Evolutionary conservation across 2,888 invertebrate species (phyloP).

Genomic region (Rapana venosa): DNA sequence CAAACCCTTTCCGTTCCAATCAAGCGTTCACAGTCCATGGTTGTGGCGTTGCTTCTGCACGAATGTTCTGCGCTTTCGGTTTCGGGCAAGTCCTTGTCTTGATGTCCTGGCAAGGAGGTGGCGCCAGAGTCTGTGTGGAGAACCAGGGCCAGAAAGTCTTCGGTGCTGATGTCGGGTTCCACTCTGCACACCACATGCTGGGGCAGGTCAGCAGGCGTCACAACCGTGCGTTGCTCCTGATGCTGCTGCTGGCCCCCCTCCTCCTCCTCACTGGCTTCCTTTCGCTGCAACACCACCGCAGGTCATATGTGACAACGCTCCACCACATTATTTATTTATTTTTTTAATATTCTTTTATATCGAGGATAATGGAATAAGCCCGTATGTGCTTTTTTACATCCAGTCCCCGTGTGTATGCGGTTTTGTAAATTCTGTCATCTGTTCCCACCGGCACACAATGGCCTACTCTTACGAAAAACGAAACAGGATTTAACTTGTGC

Average conservation of each 20-base stretch:
- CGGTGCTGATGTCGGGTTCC: constrained; percentile 61
- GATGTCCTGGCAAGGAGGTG: background rate
- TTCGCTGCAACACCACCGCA: background rate
- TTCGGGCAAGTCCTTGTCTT: background rate
- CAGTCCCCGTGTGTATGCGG: too few species aligned
- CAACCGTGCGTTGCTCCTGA: background rate
- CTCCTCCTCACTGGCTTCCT: background rate
- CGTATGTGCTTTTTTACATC: too few species aligned
- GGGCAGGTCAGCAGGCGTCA: constrained; percentile 50
- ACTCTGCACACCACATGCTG: constrained; percentile 70
- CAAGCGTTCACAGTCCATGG: background rate
- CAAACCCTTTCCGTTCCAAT: background rate
- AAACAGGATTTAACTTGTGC: too few species aligned
- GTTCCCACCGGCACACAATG: too few species aligned
- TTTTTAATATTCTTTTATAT: too few species aligned
- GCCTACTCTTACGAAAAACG: too few species aligned
- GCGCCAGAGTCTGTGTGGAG: constrained; percentile 30
- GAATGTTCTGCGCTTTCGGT: background rate
- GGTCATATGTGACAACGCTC: too few species aligned
- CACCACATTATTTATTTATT: too few species aligned
- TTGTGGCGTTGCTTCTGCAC: background rate
- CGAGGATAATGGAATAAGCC: too few species aligned
- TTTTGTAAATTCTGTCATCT: too few species aligned
- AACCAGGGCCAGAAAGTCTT: constrained; percentile 63
- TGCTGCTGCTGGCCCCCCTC: too few species aligned